Evolutionary conservation across 1,140 invertebrate species (phyloP).

Genomic region (Hydropsyche tenuis): DNA sequence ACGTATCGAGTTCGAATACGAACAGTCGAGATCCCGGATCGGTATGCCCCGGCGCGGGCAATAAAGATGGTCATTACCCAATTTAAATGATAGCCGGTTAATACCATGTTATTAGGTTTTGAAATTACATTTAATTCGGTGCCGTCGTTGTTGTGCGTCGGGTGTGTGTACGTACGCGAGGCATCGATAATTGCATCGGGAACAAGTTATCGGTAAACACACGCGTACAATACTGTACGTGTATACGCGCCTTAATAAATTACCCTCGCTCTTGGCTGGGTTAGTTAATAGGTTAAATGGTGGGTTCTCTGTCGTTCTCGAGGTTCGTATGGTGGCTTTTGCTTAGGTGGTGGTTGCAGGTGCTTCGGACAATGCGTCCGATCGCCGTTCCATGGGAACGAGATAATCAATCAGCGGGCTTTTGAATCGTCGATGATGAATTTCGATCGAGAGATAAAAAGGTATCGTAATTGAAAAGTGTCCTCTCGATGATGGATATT

Average conservation of each 20-base stretch:
- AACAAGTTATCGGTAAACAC: conserved; percentile 49
- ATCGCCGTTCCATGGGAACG: conserved; percentile 19
- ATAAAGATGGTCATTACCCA: conserved; percentile 50
- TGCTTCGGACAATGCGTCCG: too few relatives aligned
- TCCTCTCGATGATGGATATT: too few relatives aligned
- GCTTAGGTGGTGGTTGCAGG: neutral
- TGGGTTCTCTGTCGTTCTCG: neutral
- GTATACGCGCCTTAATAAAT: conserved; percentile 39
- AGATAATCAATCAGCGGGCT: conserved; percentile 5
- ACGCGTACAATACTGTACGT: conserved; percentile 21
- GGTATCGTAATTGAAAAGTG: too few relatives aligned
- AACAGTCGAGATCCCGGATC: conserved; percentile 28
- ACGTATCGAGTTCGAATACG: conserved; percentile 22
- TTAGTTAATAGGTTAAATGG: conserved; percentile 38
- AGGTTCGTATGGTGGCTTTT: neutral
- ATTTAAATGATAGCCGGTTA: conserved; percentile 51
- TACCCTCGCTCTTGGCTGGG: conserved; percentile 24
- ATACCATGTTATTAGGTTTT: conserved; percentile 50
- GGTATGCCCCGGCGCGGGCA: conserved; percentile 20
- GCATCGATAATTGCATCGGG: conserved; percentile 42
- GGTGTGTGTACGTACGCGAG: conserved; percentile 23
- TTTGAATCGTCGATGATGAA: too few relatives aligned
- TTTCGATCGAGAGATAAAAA: too few relatives aligned
- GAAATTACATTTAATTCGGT: conserved; percentile 50
- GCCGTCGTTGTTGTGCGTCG: conserved; percentile 22